phyloP scores from a whole-genome alignment of 2,797 vertebrate genomes.

The Argya squamiceps region DNA sequence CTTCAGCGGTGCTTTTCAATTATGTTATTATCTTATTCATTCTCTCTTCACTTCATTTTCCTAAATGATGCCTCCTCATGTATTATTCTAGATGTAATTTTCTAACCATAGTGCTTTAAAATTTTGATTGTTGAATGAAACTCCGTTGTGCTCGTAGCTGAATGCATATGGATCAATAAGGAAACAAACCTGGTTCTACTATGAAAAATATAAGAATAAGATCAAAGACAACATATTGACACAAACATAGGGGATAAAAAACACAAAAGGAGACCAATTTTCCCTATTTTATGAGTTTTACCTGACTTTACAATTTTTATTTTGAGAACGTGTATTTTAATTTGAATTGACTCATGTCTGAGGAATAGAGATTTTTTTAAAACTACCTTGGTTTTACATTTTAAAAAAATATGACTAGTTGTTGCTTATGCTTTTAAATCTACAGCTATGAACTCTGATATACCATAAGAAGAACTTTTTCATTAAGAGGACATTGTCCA shows the following conservation, averaged over 20 bases:
- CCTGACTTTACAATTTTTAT: neutral
- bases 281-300: neutral
- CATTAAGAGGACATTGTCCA: neutral
- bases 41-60: neutral
- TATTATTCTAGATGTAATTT: neutral
- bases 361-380: neutral
- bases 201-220: neutral
- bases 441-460: neutral
- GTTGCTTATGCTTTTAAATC: neutral
- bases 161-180: neutral
- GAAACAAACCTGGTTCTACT: neutral
- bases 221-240: neutral
- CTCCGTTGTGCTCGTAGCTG: accelerated
- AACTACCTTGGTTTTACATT: neutral
- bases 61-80: neutral
- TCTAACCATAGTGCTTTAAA: neutral
- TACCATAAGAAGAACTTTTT: neutral
- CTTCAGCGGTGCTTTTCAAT: neutral
- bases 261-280: neutral
- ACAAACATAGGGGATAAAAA: neutral
- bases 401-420: accelerated
- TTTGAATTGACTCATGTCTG: neutral
- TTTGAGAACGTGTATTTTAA: neutral
- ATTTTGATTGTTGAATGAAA: neutral
- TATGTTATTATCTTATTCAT: neutral